Percentiles rank a stretch among this genome's conserved stretches.
Conservation (phyloP, 2,888 invertebrate species). For the Drosophila hamatofila region DNA sequence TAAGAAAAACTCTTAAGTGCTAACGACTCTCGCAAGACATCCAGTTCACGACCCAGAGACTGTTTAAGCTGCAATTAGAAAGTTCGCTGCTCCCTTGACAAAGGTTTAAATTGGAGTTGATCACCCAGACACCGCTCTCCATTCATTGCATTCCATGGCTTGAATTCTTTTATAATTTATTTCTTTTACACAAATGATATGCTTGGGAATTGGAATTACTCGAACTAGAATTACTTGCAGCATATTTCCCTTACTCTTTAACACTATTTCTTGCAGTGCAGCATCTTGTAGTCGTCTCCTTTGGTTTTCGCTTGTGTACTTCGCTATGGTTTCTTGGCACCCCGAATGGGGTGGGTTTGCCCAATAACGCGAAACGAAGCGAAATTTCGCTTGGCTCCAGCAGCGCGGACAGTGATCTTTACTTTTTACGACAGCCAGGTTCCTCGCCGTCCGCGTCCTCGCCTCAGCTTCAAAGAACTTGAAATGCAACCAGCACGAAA, state of each 20-base stretch:
- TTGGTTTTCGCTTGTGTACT: slow-evolving; percentile 37
- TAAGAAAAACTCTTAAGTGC: slow-evolving; percentile 54
- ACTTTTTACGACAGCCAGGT: slow-evolving; percentile 65
- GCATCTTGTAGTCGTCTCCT: slow-evolving; percentile 29
- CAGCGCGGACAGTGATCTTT: slow-evolving; percentile 74
- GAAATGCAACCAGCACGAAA: slow-evolving; percentile 77
- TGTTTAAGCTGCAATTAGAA: slow-evolving; percentile 35
- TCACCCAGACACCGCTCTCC: neutral
- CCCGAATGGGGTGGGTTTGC: slow-evolving; percentile 67
- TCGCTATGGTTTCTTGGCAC: slow-evolving; percentile 67
- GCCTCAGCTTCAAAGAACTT: slow-evolving; percentile 67
- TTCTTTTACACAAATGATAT: no score
- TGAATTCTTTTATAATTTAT: neutral
- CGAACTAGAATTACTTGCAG: neutral
- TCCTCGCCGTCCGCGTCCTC: slow-evolving; percentile 14
- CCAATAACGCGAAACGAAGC: slow-evolving; percentile 72
- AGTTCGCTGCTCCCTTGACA: neutral
- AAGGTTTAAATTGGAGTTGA: neutral
- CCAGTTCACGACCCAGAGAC: slow-evolving; percentile 8
- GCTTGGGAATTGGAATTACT: neutral
- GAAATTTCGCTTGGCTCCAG: slow-evolving; percentile 70
- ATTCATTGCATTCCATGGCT: no score
- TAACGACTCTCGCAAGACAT: slow-evolving; percentile 15
- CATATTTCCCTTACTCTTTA: no score
- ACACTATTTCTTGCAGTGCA: slow-evolving; percentile 56